A percentile compares a stretch with the other conserved stretches of the same genome.
phyloP scores from a whole-genome alignment of 2,888 invertebrate genomes.

The Amitus sp. region DNA sequence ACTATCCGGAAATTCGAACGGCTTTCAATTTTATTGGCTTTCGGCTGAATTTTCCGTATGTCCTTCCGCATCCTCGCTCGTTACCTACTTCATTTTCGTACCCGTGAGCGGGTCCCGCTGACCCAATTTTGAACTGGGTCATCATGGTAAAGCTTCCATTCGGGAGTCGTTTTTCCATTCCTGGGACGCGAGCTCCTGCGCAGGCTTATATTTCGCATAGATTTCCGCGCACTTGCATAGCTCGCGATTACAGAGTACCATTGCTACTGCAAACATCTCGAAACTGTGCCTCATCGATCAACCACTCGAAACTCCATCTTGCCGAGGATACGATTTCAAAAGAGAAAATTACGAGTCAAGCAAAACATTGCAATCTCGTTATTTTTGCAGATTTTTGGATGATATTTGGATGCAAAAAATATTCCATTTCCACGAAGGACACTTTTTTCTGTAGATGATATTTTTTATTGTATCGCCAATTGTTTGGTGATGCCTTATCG shows the following conservation, averaged over 20 bases:
- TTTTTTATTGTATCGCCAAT: too few species aligned
- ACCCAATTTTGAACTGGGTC: slow-evolving; percentile 39
- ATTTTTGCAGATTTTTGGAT: too few species aligned
- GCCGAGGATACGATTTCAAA: slow-evolving; percentile 3
- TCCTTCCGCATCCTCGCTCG: slow-evolving; percentile 16
- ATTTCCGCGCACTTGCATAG: slow-evolving; percentile 22
- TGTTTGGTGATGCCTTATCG: too few species aligned
- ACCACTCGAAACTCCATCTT: slow-evolving; percentile 18
- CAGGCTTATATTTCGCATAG: slow-evolving; percentile 22
- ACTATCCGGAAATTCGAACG: not conserved
- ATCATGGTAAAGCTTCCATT: slow-evolving; percentile 40
- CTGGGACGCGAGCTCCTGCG: slow-evolving; percentile 28
- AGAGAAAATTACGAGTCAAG: not conserved
- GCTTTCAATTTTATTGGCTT: slow-evolving; percentile 3
- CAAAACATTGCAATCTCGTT: not conserved
- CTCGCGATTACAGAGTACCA: slow-evolving; percentile 24
- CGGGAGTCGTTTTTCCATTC: slow-evolving; percentile 30
- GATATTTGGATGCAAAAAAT: too few species aligned
- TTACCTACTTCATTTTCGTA: slow-evolving; percentile 18
- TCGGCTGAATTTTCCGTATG: slow-evolving; percentile 9
- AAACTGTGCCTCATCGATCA: slow-evolving; percentile 34
- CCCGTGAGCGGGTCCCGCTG: slow-evolving; percentile 12
- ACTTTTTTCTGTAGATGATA: too few species aligned
- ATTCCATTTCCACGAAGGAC: too few species aligned
- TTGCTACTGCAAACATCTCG: slow-evolving; percentile 26